Conservation (phyloP, 2,888 invertebrate species). For the Euzetes globulus region DNA sequence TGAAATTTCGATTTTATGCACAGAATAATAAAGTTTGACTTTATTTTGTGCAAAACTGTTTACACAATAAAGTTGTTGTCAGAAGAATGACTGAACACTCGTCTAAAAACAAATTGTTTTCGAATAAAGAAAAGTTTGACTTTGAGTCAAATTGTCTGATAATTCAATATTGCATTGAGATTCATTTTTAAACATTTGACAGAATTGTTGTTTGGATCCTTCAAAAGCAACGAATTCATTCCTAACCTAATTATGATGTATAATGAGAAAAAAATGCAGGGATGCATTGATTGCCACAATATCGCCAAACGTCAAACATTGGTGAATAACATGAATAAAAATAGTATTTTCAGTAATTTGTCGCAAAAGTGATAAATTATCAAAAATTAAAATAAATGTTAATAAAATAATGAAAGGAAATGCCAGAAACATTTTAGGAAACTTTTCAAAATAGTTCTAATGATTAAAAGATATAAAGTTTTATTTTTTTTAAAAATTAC, state of each 20-base stretch:
- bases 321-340: neutral
- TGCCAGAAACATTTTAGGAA: too few species aligned
- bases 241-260: too few species aligned
- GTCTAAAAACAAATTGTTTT: neutral
- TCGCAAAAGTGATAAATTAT: neutral
- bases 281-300: too few species aligned
- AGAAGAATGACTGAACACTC: neutral
- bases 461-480: too few species aligned
- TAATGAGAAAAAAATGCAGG: too few species aligned
- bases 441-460: too few species aligned
- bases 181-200: neutral
- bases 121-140: neutral
- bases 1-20: neutral
- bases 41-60: neutral
- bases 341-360: neutral
- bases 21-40: neutral
- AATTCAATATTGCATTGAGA: neutral
- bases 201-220: too few species aligned
- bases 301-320: neutral
- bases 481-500: too few species aligned
- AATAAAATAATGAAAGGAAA: too few species aligned
- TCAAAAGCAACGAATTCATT: too few species aligned
- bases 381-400: neutral
- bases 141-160: neutral
- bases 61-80: neutral